phyloP scores from a whole-genome alignment of 1,140 invertebrate species.

The Drosophila tani region DNA sequence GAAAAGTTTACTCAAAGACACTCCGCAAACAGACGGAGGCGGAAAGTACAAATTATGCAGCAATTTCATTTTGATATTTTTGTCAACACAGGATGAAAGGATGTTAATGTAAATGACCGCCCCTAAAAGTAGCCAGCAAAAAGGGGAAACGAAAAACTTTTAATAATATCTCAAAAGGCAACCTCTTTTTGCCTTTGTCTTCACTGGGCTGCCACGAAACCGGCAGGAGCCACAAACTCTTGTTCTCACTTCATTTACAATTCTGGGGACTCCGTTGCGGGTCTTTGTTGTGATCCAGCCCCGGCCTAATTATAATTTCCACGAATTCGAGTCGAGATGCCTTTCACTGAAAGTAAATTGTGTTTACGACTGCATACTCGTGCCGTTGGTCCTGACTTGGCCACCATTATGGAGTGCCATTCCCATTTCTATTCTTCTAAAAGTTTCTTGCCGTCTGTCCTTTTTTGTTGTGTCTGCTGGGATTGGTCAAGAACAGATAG shows the following conservation, averaged over 20 bases:
- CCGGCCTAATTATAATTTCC: slow-evolving; percentile 78
- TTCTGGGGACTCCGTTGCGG: slow-evolving; percentile 59
- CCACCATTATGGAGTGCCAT: slow-evolving; percentile 47
- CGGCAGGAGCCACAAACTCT: slow-evolving; percentile 46
- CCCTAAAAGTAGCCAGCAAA: slow-evolving; percentile 49
- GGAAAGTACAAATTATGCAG: slow-evolving; percentile 82
- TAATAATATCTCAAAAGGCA: slow-evolving; percentile 80
- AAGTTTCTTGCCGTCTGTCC: slow-evolving; percentile 10
- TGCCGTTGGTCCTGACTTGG: not conserved
- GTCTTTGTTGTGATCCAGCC: slow-evolving; percentile 47
- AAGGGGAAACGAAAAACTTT: slow-evolving; percentile 63
- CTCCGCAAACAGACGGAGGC: slow-evolving; percentile 62
- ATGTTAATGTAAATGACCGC: slow-evolving; percentile 81
- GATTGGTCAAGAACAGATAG: slow-evolving; percentile 12
- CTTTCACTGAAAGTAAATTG: slow-evolving; percentile 67
- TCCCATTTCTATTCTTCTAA: slow-evolving; percentile 51
- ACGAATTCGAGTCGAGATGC: slow-evolving; percentile 62
- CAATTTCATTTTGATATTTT: slow-evolving; percentile 84
- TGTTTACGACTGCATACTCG: slow-evolving; percentile 69
- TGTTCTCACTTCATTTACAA: slow-evolving; percentile 82
- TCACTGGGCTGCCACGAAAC: slow-evolving; percentile 1
- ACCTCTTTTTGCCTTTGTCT: slow-evolving; percentile 57
- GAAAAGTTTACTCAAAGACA: slow-evolving; percentile 72
- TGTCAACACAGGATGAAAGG: slow-evolving; percentile 72
- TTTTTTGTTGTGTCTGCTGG: slow-evolving; percentile 12